Conservation (phyloP, 2,113 vertebrate species). For the Albula goreensis region DNA sequence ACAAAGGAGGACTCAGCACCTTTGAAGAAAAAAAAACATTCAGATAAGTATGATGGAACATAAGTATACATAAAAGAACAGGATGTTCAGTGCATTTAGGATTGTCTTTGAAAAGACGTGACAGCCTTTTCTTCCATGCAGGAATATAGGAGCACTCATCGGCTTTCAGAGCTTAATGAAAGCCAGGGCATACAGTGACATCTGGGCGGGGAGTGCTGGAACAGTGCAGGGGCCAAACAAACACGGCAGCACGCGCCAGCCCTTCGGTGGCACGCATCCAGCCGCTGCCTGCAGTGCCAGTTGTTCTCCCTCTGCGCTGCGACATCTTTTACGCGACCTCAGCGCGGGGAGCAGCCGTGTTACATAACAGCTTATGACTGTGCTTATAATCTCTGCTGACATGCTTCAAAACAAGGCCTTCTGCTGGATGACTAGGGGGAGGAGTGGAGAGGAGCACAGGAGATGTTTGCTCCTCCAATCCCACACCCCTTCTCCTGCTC, state of each 20-base stretch:
- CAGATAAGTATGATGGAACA: too few relatives aligned
- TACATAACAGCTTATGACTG: constrained; percentile 47
- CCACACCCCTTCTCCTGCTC: neutral
- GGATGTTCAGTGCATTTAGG: too few relatives aligned
- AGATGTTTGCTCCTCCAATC: neutral
- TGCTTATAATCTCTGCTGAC: constrained; percentile 44
- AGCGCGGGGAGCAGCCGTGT: constrained; percentile 33
- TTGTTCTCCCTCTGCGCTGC: neutral
- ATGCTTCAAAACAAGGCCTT: constrained; percentile 41
- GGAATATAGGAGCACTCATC: neutral
- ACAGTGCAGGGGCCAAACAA: neutral
- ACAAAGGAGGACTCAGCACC: neutral
- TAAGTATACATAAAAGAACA: too few relatives aligned
- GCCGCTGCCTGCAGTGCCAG: constrained; percentile 5
- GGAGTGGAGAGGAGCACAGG: neutral
- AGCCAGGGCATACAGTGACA: neutral
- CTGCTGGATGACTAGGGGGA: neutral
- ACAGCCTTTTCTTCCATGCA: neutral
- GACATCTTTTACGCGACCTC: constrained; percentile 29
- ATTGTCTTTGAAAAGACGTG: too few relatives aligned
- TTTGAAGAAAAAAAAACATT: neutral
- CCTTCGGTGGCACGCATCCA: constrained; percentile 26
- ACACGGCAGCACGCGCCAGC: constrained; percentile 7
- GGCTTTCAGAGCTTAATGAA: neutral
- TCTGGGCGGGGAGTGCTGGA: neutral